Conservation (phyloP, 2,888 invertebrate species). For the Druceiella hillmani region DNA sequence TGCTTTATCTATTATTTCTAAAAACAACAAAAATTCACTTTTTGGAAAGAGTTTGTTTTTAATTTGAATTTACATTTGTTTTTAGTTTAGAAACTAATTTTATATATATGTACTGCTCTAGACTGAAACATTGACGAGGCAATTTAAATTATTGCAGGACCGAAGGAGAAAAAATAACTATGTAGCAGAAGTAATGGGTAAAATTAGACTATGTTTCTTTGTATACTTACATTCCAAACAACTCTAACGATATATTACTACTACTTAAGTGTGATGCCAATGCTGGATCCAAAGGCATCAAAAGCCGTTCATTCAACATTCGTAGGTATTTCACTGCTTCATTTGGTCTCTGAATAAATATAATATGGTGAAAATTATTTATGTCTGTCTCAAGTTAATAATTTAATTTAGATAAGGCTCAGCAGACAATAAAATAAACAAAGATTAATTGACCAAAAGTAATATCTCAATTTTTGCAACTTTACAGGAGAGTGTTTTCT, state of each 20-base stretch:
- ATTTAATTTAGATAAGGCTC: neutral
- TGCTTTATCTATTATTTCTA: too few species aligned
- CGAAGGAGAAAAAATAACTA: too few species aligned
- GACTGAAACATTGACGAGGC: too few species aligned
- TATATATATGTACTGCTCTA: too few species aligned
- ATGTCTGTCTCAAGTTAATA: neutral
- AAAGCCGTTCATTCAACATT: slow-evolving; percentile 55
- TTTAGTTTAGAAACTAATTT: too few species aligned
- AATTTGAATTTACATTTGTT: too few species aligned
- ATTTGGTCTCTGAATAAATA: slow-evolving; percentile 35
- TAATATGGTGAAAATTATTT: neutral
- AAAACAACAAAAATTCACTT: too few species aligned
- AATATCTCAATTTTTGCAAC: slow-evolving; percentile 4
- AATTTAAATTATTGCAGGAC: too few species aligned
- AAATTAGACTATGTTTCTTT: too few species aligned
- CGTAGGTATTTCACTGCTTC: slow-evolving; percentile 59
- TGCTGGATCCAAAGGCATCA: slow-evolving; percentile 50
- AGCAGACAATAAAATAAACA: slow-evolving; percentile 2
- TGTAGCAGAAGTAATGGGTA: too few species aligned
- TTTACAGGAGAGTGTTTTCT: too few species aligned
- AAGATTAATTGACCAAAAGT: slow-evolving; percentile 2
- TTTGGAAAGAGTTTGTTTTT: too few species aligned
- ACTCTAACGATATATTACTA: slow-evolving; percentile 74
- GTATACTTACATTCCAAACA: slow-evolving; percentile 74
- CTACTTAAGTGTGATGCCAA: slow-evolving; percentile 57